These are phyloP conservation scores for Pycnonotus jocosus DNA, from an alignment of 2,113 vertebrate genomes.

Conservation along the genomic window DNA sequence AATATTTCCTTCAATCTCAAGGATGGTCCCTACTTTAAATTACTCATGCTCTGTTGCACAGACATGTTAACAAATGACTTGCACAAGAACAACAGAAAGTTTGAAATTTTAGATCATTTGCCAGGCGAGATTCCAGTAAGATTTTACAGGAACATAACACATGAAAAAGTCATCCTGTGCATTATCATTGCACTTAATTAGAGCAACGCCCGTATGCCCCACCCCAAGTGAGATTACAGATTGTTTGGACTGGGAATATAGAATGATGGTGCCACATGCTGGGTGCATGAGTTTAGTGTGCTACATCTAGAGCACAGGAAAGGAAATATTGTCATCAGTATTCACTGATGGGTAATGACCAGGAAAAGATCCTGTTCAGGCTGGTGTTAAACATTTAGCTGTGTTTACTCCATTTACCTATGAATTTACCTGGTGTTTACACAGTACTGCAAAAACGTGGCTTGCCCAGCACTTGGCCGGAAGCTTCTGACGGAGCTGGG, in stretches of 20 bases:
- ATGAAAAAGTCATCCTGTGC: background rate
- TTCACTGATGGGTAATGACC: background rate
- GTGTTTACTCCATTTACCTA: background rate
- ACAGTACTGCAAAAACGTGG: background rate
- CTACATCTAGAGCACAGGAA: background rate
- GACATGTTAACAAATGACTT: constrained; percentile 29
- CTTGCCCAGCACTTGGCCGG: background rate
- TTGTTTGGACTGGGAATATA: background rate
- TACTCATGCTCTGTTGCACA: constrained; percentile 37
- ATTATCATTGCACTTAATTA: background rate
- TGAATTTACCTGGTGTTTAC: background rate
- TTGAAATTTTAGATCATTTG: constrained; percentile 37
- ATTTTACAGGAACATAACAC: background rate
- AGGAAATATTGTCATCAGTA: background rate
- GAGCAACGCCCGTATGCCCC: background rate
- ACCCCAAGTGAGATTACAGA: background rate
- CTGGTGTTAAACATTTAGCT: background rate
- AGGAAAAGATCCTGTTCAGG: background rate
- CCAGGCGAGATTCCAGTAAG: constrained; percentile 26
- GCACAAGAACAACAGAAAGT: constrained; percentile 46
- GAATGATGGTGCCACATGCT: background rate
- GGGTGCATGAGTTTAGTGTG: background rate
- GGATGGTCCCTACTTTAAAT: constrained; percentile 22
- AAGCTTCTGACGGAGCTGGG: background rate
- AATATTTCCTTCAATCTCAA: background rate